Percentiles rank a stretch among this genome's conserved stretches.
Conservation (phyloP, 2,113 vertebrate genomes). For the Amia ocellicauda region DNA sequence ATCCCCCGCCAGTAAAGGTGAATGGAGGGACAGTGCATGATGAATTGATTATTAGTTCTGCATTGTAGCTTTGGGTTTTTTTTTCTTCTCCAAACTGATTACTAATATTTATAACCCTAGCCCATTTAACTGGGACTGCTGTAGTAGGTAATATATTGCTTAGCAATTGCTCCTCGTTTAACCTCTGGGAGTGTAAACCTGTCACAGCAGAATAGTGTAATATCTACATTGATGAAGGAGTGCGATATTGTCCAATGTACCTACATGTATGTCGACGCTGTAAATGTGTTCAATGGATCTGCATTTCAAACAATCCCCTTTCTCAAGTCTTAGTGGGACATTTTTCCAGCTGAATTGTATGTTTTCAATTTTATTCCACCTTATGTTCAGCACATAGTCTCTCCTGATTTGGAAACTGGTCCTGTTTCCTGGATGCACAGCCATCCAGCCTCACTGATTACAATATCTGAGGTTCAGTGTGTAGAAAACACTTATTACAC, state of each 20-base stretch:
- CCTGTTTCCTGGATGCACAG: too few species aligned
- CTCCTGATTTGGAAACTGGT: too few species aligned
- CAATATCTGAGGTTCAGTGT: too few species aligned
- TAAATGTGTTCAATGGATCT: constrained; percentile 26
- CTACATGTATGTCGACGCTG: neutral
- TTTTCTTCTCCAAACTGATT: constrained; percentile 46
- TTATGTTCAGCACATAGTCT: too few species aligned
- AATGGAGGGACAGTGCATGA: constrained; percentile 58
- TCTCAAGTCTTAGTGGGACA: too few species aligned
- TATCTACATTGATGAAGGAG: constrained; percentile 50
- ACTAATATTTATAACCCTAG: constrained; percentile 67
- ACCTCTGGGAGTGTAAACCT: constrained; percentile 57
- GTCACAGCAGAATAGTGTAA: constrained; percentile 58
- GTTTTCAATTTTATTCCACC: too few species aligned
- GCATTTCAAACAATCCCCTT: too few species aligned
- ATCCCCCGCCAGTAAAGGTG: constrained; percentile 42
- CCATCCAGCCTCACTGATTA: too few species aligned
- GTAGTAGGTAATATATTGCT: constrained; percentile 56
- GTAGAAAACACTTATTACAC: too few species aligned
- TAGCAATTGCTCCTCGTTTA: constrained; percentile 57
- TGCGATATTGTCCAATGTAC: constrained; percentile 33
- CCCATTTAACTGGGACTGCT: constrained; percentile 53
- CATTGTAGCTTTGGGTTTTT: constrained; percentile 54
- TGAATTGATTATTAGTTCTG: constrained; percentile 64
- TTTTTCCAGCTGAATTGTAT: too few species aligned